A percentile compares a stretch with the other conserved stretches of the same genome.
phyloP scores from a whole-genome alignment of 2,888 invertebrate species.

The Drosophila tripunctata region DNA sequence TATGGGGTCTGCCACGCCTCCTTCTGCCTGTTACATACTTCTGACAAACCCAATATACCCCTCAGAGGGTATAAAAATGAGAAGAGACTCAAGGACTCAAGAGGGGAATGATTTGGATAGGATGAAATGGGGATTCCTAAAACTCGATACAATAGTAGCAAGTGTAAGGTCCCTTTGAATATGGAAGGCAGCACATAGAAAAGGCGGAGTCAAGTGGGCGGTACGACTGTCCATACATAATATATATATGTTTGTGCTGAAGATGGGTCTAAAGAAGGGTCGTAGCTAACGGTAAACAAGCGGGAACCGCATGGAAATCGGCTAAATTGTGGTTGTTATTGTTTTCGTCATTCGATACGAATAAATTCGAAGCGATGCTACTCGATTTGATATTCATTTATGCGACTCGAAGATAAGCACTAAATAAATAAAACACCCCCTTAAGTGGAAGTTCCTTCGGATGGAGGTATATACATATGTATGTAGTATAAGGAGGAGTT shows the following conservation, averaged over 20 bases:
- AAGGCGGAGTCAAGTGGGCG: constrained; percentile 40
- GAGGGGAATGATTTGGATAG: background rate
- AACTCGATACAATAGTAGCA: background rate
- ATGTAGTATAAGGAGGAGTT: background rate
- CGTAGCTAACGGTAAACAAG: constrained; percentile 58
- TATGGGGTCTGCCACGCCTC: too few relatives aligned
- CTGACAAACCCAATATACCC: too few relatives aligned
- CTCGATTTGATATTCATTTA: constrained; percentile 74
- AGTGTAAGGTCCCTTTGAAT: constrained; percentile 25
- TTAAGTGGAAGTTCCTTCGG: background rate
- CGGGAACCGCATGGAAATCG: constrained; percentile 65
- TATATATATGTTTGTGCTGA: too few relatives aligned
- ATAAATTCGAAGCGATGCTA: constrained; percentile 65
- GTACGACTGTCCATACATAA: constrained; percentile 7
- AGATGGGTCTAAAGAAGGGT: too few relatives aligned
- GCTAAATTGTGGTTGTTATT: constrained; percentile 21
- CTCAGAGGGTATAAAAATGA: too few relatives aligned
- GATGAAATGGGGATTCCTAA: constrained; percentile 1
- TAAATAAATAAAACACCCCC: constrained; percentile 71
- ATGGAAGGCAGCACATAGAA: constrained; percentile 32
- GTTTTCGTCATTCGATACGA: constrained; percentile 54
- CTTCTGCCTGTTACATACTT: too few relatives aligned
- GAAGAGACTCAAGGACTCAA: constrained; percentile 3
- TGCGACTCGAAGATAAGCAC: constrained; percentile 77
- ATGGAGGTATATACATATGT: too few relatives aligned